Conservation (phyloP, 2,113 vertebrate genomes). For the Oncorhynchus keta region DNA sequence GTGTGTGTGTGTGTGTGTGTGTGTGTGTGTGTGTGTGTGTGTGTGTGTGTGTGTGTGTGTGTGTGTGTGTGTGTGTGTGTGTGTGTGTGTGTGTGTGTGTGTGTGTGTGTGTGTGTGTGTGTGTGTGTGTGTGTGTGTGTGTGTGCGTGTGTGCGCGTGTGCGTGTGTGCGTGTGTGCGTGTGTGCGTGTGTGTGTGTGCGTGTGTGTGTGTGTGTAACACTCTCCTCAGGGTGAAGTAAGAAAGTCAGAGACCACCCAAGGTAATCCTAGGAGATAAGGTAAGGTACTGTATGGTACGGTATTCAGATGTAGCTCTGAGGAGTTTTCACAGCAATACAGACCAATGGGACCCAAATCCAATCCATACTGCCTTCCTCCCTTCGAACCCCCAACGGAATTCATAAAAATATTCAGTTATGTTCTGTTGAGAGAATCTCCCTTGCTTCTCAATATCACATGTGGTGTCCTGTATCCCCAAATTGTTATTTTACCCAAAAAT, state of each 20-base stretch:
- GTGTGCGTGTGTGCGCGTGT: not conserved
- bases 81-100: not conserved
- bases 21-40: not conserved
- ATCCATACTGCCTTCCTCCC: constrained; percentile 16
- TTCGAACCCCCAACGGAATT: constrained; percentile 22
- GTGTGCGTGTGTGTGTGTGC: not conserved
- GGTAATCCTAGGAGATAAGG: constrained; percentile 40
- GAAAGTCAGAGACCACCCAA: constrained; percentile 23
- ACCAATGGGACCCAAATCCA: not conserved
- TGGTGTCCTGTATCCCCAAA: constrained; percentile 39
- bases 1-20: not conserved
- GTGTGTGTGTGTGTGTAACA: constrained; percentile 23
- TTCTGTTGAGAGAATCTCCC: constrained; percentile 23
- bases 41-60: not conserved
- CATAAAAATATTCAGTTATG: constrained; percentile 19
- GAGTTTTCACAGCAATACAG: constrained; percentile 30
- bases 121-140: not conserved
- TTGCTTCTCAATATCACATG: not conserved
- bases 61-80: not conserved
- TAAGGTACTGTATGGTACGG: not conserved
- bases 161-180: not conserved
- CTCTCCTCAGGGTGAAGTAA: constrained; percentile 30
- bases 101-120: not conserved
- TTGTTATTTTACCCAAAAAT: constrained; percentile 21
- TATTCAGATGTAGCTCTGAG: constrained; percentile 13